Percentiles rank a stretch among this genome's conserved stretches.
These are phyloP conservation scores for Drosophila burlai DNA, from an alignment of 1,140 invertebrate species.

Conservation along the genomic window DNA sequence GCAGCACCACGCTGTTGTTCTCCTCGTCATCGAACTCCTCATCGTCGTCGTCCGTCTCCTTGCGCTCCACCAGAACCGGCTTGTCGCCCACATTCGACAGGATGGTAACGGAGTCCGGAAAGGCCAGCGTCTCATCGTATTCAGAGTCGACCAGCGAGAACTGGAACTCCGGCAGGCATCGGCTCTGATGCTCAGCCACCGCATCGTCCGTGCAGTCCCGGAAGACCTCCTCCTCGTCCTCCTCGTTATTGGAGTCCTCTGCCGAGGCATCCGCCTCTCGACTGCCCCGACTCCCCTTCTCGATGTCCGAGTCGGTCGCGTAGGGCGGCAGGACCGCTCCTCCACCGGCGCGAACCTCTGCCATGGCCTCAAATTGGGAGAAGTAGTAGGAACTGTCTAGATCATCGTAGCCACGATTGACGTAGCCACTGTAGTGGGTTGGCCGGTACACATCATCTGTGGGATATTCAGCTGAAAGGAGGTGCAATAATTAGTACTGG, in stretches of 20 bases:
- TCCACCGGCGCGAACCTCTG: slow-evolving; percentile 18
- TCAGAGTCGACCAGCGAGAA: slow-evolving; percentile 86
- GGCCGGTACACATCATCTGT: slow-evolving; percentile 64
- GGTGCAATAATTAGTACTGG: not conserved
- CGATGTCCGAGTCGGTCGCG: slow-evolving; percentile 5
- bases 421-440: slow-evolving; percentile 56
- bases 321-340: slow-evolving; percentile 50
- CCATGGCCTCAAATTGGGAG: slow-evolving; percentile 70
- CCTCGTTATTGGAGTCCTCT: slow-evolving; percentile 21
- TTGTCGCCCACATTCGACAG: slow-evolving; percentile 86
- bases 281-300: slow-evolving; percentile 20
- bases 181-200: slow-evolving; percentile 33
- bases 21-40: slow-evolving; percentile 69
- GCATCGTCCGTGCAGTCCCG: slow-evolving; percentile 56
- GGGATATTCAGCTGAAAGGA: slow-evolving; percentile 55
- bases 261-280: slow-evolving; percentile 14
- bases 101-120: slow-evolving; percentile 87
- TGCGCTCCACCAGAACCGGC: slow-evolving; percentile 85
- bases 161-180: slow-evolving; percentile 80
- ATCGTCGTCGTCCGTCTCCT: slow-evolving; percentile 75
- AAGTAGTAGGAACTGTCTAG: slow-evolving; percentile 77
- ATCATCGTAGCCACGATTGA: slow-evolving; percentile 77
- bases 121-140: slow-evolving; percentile 88
- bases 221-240: slow-evolving; percentile 11
- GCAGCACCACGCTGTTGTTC: slow-evolving; percentile 63